phyloP scores from a whole-genome alignment of 2,113 vertebrate species.

The Eptesicus fuscus region DNA sequence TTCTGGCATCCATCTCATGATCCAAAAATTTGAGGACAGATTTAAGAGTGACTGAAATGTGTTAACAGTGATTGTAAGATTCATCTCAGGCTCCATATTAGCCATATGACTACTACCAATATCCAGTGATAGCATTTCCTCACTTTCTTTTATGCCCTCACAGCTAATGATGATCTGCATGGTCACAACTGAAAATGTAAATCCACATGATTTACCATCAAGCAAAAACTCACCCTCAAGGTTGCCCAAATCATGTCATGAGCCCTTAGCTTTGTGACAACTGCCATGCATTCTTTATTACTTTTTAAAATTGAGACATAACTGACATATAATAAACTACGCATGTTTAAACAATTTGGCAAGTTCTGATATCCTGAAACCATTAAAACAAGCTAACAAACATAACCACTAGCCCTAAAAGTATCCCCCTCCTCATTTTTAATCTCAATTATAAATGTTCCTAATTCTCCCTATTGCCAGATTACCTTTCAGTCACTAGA shows the following conservation, averaged over 20 bases:
- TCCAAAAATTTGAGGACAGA: conserved; percentile 37
- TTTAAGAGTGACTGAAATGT: conserved; percentile 46
- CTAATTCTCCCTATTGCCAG: neutral
- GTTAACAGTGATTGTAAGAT: conserved; percentile 61
- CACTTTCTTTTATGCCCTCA: neutral
- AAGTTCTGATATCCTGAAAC: neutral
- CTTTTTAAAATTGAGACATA: neutral
- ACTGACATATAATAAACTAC: neutral
- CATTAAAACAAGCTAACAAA: neutral
- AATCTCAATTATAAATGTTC: neutral
- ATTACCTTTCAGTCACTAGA: neutral
- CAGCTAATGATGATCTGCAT: neutral
- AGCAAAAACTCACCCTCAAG: neutral
- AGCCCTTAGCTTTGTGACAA: neutral
- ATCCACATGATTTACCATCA: neutral
- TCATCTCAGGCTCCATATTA: conserved; percentile 40
- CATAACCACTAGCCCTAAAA: neutral
- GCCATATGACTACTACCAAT: neutral
- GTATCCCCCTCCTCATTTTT: neutral
- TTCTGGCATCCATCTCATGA: neutral
- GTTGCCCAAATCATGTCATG: neutral
- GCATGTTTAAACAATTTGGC: neutral
- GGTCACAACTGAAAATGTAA: neutral
- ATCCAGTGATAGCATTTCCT: neutral
- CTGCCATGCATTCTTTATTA: neutral